Evolutionary conservation across 2,113 vertebrate species (phyloP).

Genomic region (Pteronura brasiliensis): DNA sequence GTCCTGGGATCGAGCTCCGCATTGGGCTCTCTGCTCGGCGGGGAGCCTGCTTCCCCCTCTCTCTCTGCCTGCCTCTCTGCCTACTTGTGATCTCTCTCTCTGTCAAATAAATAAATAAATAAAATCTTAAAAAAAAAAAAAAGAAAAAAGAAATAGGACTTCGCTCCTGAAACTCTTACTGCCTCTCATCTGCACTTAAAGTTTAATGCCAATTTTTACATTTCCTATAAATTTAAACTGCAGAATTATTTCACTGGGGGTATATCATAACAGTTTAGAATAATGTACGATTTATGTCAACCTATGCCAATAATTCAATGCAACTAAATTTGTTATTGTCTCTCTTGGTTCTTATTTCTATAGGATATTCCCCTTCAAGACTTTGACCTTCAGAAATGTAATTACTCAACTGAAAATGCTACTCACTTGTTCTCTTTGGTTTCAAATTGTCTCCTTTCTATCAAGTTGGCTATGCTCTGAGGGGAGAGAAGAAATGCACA

Average conservation of each 20-base stretch:
- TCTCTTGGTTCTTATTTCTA: neutral
- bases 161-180: neutral
- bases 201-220: neutral
- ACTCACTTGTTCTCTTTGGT: constrained; percentile 96
- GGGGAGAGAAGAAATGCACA: constrained; percentile 22
- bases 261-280: neutral
- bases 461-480: constrained; percentile 94
- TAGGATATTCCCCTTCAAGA: neutral
- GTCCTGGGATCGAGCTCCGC: too few species aligned
- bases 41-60: too few species aligned
- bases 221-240: neutral
- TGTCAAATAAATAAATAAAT: too few species aligned
- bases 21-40: too few species aligned
- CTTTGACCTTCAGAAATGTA: neutral
- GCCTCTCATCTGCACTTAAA: neutral
- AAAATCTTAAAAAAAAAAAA: too few species aligned
- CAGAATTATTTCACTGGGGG: neutral
- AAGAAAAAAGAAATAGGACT: constrained; percentile 7
- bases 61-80: too few species aligned
- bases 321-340: neutral
- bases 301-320: neutral
- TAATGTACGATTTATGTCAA: neutral
- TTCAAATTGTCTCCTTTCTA: constrained; percentile 92
- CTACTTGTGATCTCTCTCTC: too few species aligned
- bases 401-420: neutral